Base-by-base conservation (phyloP, 2,113 vertebrate species). In the Paraplagusia blochii region DNA sequence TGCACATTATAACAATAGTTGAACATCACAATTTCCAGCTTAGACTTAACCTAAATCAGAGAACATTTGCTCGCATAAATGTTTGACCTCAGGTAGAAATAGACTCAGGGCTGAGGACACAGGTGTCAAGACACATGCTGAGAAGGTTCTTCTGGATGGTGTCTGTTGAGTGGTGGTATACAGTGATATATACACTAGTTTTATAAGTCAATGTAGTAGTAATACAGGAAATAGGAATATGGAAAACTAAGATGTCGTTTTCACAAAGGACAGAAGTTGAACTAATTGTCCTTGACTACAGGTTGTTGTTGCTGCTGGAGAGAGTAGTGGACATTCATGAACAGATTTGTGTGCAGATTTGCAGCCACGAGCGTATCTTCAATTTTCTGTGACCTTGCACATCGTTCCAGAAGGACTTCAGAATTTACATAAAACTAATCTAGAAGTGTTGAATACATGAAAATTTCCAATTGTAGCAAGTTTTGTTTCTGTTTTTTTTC, bases 1-100 rank as follows among this genome's bases (percentile, higher is more conserved):
- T 29, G 22, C n/a, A n/a, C n/a, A n/a, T n/a, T n/a, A n/a, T n/a
- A n/a, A n/a, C n/a, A n/a, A 29, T 29, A 29, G 6, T 29, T 29
- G 22, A 29, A 29, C 22, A 4, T 29, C 22, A 29, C 22, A 29
- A 4, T 29, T 6, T 29, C 6, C 22, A 29, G 22, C 22, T 29
- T 4, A 29, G 22, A 6, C 36, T 38, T 2, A 4, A 9, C 36
- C 10, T 38, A 1, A 38, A 9, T 11, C 36, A 3, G 2, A 10
- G n/a, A n/a, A n/a, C n/a, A n/a, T n/a, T n/a, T n/a, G n/a, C n/a
- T 2, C 36, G 10, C 8, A 48, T 43, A 42, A 49, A 11, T 50
- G 38, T 54, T 44, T n/a, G 45, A 18, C 53, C 48, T 62, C 43
- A 19, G 66, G 51, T 51, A 65, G 42, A 59, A 77, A 68, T 54